Evolutionary conservation across 2,888 invertebrate genomes (phyloP).

Genomic region (Metallyticus violacea): DNA sequence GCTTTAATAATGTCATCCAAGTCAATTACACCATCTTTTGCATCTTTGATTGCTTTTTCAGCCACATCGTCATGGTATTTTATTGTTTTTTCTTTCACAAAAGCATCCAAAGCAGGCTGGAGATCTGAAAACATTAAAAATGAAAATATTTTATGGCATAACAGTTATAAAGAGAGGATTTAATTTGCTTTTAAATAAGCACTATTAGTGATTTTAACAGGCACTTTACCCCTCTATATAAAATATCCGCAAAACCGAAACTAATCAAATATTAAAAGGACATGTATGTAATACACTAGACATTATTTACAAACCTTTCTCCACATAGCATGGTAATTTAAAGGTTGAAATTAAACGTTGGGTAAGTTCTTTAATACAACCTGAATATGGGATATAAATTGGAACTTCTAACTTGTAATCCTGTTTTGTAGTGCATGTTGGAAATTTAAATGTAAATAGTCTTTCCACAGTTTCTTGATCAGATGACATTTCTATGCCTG

Average conservation of each 20-base stretch:
- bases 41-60: conserved; percentile 58
- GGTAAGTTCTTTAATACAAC: conserved; percentile 60
- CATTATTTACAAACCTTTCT: conserved; percentile 56
- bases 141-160: background rate
- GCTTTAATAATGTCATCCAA: conserved; percentile 72
- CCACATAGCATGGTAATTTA: conserved; percentile 66
- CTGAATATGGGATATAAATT: conserved; percentile 58
- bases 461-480: conserved; percentile 37
- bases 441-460: conserved; percentile 52
- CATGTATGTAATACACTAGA: too few species aligned
- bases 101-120: conserved; percentile 57
- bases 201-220: background rate
- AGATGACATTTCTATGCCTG: conserved; percentile 20
- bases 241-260: background rate
- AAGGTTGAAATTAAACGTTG: conserved; percentile 65
- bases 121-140: conserved; percentile 51
- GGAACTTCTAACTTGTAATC: conserved; percentile 60
- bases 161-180: background rate
- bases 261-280: too few species aligned
- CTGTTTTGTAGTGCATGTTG: conserved; percentile 57
- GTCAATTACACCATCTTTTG: conserved; percentile 62
- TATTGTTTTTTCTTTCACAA: conserved; percentile 64
- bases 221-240: background rate
- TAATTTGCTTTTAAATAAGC: background rate
- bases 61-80: conserved; percentile 65